phyloP scores from a whole-genome alignment of 1,140 invertebrate species.

The Brachionus koreanus region DNA sequence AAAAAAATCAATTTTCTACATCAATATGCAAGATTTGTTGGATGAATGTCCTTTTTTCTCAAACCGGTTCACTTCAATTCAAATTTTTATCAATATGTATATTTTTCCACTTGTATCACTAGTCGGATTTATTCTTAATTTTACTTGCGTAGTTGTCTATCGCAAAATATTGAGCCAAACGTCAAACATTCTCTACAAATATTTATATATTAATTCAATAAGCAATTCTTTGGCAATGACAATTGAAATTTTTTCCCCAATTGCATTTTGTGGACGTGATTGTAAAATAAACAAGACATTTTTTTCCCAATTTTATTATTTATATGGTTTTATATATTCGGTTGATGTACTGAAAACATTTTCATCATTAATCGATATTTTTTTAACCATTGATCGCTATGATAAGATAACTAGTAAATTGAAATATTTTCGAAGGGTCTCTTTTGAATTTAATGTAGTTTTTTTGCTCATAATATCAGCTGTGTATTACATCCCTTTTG shows the following conservation, averaged over 20 bases:
- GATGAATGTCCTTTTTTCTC: not conserved
- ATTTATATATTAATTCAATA: slow-evolving; percentile 24
- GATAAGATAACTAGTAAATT: not conserved
- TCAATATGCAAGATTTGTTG: not conserved
- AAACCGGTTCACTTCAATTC: not conserved
- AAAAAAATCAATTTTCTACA: not conserved
- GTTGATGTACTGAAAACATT: slow-evolving; percentile 15
- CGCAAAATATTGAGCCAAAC: not conserved
- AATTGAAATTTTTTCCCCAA: not conserved
- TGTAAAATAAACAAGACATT: slow-evolving; percentile 13
- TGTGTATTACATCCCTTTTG: slow-evolving; percentile 1
- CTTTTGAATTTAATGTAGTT: not conserved
- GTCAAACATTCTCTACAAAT: slow-evolving; percentile 16
- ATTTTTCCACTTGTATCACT: slow-evolving; percentile 13
- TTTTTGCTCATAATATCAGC: not conserved
- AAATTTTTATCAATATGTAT: slow-evolving; percentile 23
- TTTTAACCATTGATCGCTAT: slow-evolving; percentile 16
- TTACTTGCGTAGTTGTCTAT: slow-evolving; percentile 19
- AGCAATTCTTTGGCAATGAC: slow-evolving; percentile 8
- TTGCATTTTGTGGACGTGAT: slow-evolving; percentile 1
- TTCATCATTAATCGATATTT: slow-evolving; percentile 20
- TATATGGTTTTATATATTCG: slow-evolving; percentile 7
- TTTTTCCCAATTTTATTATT: not conserved
- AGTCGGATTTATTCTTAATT: slow-evolving; percentile 16
- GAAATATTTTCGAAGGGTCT: not conserved